Base-by-base conservation (phyloP, 1,140 invertebrate species). In the Lordiphosa collinella region DNA sequence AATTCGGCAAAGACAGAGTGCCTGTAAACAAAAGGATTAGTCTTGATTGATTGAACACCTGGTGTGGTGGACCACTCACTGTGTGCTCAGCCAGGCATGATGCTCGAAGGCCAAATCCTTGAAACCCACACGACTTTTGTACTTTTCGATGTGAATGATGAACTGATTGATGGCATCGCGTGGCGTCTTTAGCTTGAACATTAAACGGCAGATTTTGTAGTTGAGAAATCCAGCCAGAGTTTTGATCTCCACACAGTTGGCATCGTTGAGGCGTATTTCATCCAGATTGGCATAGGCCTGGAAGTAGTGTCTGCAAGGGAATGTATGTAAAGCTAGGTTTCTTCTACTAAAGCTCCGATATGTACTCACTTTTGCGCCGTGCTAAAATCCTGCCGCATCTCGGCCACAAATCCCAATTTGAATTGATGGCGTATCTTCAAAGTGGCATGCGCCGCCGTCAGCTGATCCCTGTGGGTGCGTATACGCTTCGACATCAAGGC, bases 331-430 rank as follows among this genome's bases (percentile, higher is more conserved):
- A n/a, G n/a, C n/a, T n/a, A n/a, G n/a, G n/a, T n/a, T n/a, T n/a
- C n/a, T n/a, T n/a, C n/a, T n/a, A n/a, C n/a, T n/a, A n/a, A n/a
- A n/a, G n/a, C n/a, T n/a, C n/a, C n/a, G n/a, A n/a, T n/a, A n/a
- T n/a, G n/a, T n/a, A n/a, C 90, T 91, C 91, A 96, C 94, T 98
- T 98, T 63, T 97, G 92, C 18, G 97, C 96, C 9, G 94, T 94
- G 79, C 93, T 93, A 53, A 93, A 91, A 88, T 99, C 98, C 85
- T 97, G 96, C 75, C 95, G 95, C 40, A 99, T 89, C 90, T 99
- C 98, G 90, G 96, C 96, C 36, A 98, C 93, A 90, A 98, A 99
- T n/a, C 94, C 98, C 86, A 99, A 94, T 91, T 99, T 99, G 86
- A 98, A 99, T 75, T 98, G 96, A 91, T 99, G 97, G 14, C 98